Evolutionary conservation across 2,797 vertebrate species (phyloP).

Genomic region (Diplodus sargus): DNA sequence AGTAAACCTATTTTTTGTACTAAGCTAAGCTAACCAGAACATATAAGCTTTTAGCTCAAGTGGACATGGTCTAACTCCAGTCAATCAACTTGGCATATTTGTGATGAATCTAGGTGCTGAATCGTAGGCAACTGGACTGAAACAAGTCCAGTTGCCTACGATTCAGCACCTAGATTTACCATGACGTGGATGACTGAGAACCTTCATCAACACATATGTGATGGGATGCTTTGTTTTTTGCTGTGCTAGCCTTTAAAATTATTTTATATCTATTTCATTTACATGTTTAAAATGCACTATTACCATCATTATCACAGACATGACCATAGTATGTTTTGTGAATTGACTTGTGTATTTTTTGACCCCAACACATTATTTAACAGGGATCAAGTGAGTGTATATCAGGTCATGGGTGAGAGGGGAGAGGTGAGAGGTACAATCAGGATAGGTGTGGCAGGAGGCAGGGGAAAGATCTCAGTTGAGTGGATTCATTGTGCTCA

Average conservation of each 20-base stretch:
- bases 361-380: not conserved
- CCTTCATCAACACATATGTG: not conserved
- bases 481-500: slow-evolving; percentile 23
- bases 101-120: too few species aligned
- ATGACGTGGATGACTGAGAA: too few species aligned
- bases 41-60: not conserved
- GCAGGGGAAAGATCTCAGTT: slow-evolving; percentile 6
- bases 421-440: slow-evolving; percentile 40
- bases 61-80: not conserved
- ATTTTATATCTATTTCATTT: not conserved
- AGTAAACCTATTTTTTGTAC: not conserved
- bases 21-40: not conserved
- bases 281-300: not conserved
- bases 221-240: not conserved
- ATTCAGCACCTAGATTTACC: too few species aligned
- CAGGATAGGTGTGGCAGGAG: slow-evolving; percentile 18
- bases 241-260: not conserved
- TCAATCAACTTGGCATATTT: not conserved
- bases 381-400: not conserved
- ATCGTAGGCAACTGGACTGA: too few species aligned
- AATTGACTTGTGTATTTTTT: not conserved
- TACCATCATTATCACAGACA: not conserved
- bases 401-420: slow-evolving; percentile 26
- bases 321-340: not conserved
- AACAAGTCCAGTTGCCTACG: too few species aligned